A percentile compares a stretch with the other conserved stretches of the same genome.
Conservation (phyloP, 2,888 invertebrate genomes). For the Criorhina ranunculi region DNA sequence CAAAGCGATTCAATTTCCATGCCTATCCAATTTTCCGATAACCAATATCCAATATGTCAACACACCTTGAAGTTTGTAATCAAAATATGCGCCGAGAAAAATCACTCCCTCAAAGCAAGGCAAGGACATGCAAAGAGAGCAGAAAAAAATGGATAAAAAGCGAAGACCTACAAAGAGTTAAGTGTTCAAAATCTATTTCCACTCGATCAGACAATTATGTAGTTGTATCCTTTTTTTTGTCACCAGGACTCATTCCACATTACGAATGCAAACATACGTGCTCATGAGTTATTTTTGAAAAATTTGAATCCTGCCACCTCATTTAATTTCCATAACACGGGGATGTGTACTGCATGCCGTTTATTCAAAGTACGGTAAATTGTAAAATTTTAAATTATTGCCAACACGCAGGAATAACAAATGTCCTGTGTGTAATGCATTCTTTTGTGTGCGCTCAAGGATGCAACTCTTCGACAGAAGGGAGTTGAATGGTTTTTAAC, state of each 20-base stretch:
- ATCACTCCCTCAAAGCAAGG: slow-evolving; percentile 18
- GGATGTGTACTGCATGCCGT: too few relatives aligned
- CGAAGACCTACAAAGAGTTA: slow-evolving; percentile 26
- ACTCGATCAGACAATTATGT: slow-evolving; percentile 66
- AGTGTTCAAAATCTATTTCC: slow-evolving; percentile 65
- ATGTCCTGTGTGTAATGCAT: slow-evolving; percentile 53
- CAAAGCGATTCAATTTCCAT: slow-evolving; percentile 57
- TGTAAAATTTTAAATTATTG: slow-evolving; percentile 62
- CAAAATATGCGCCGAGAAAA: slow-evolving; percentile 38
- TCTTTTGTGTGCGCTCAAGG: slow-evolving; percentile 20
- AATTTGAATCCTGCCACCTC: slow-evolving; percentile 78
- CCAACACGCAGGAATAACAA: slow-evolving; percentile 59
- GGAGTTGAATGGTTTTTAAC: slow-evolving; percentile 32
- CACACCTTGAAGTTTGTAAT: slow-evolving; percentile 50
- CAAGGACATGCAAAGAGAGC: background rate
- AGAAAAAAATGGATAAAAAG: slow-evolving; percentile 23
- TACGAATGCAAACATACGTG: slow-evolving; percentile 3
- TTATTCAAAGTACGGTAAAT: too few relatives aligned
- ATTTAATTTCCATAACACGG: slow-evolving; percentile 78
- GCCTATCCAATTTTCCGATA: slow-evolving; percentile 63
- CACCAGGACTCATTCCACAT: slow-evolving; percentile 18
- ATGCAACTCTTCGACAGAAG: slow-evolving; percentile 31
- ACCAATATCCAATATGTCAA: slow-evolving; percentile 68
- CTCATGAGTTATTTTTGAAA: slow-evolving; percentile 62
- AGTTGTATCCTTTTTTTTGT: slow-evolving; percentile 20